Base-by-base conservation (phyloP, 2,797 vertebrate genomes). In the Lophotriccus pileatus region DNA sequence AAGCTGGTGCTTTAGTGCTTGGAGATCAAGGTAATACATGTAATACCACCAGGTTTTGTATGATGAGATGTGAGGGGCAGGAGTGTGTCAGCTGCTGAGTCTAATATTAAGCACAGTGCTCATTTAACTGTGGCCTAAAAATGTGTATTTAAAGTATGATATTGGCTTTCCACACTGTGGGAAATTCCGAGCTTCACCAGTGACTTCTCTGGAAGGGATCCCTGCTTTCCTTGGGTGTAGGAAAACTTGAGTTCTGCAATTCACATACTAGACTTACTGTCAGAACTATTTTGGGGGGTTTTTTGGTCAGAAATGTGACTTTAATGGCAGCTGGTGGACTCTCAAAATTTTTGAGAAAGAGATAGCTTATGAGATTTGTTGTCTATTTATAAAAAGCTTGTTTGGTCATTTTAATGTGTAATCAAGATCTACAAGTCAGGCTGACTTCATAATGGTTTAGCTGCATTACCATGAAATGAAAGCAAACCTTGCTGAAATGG, bases 1-100 rank as follows among this genome's bases (percentile, higher is more conserved):
- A 99, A 98, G 99, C 99, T 20, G 99, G 99, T 84, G 99, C 99
- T 37, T 97, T 99, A 77, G 99, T 99, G 73, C 98, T 99, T 95
- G 99, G 98, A 90, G 98, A 99, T 97, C 98, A 99, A 98, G 98
- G 98, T 99, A 97, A 49, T 32, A 7, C 12, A 4, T 30, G 18
- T 58, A 60, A 47, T 21, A 39, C 21, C 53, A 22, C 9, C 9
- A 36, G 39, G 17, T 58, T 75, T 76, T 62, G 15, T 75, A 30
- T 19, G 60, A 23, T 43, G 4, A 1, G 20, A 24, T 11, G 1
- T 7, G 30, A 24, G 8, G 39, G 37, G 17, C 2, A 2, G 27
- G 56, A 58, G 19, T 4, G n/a, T n/a, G 19, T n/a, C 18, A n/a
- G 4, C 67, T 82, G 47, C 56, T 53, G 25, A 67, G 23, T 30